Evolutionary conservation across 2,888 invertebrate species (phyloP), one percentile per base, ranked within the genome.

Genomic region (Myopa testacea): DNA sequence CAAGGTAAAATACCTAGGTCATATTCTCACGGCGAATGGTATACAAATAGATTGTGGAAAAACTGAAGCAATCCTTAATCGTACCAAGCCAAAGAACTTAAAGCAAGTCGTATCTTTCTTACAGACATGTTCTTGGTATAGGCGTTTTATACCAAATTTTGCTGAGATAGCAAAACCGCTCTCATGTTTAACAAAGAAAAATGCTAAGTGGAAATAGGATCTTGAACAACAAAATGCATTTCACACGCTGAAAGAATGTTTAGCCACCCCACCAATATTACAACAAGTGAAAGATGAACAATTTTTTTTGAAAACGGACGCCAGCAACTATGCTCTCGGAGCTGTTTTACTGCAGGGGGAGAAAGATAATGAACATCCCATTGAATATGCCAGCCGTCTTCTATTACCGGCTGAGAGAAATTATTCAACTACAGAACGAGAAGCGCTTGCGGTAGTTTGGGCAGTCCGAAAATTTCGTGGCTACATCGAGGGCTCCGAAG

Each of bases 381-480:
- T 85, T 4, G 84, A 84, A 62, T 86, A 84, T 75, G 83, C 84
- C 0, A 84, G 82, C 68, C 71, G 85, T 10, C 71, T 85, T 1
- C 38, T 85, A 26, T 82, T 78, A 3, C 8, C 70, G 14, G 82
- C 86, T 4, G 88, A 90, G 80, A 77, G 78, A 0, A 89, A 88
- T 52, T 90, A 90, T 65, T 81, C 86, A 0, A 87, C 87, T 0
- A 89, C 87, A 0, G 90, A 90, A 79, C 83, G 87, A 14, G 90
- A 91, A 81, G 85, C 84, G 0, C 78, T 88, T 0, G 88, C 81
- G 4, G 78, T 80, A n/a, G 73, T 78, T 0, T 81, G 78, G 4
- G 88, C 79, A 26, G 75, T 78, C 10, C 37, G 67, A 7, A 78
- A 79, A 58, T 81, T 78, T 37, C 62, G 8, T 58, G 75, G 75